Evolutionary conservation across 53 echinoderm and acorn worm species (phyloP).

Genomic region (Actinopyga echinites): DNA sequence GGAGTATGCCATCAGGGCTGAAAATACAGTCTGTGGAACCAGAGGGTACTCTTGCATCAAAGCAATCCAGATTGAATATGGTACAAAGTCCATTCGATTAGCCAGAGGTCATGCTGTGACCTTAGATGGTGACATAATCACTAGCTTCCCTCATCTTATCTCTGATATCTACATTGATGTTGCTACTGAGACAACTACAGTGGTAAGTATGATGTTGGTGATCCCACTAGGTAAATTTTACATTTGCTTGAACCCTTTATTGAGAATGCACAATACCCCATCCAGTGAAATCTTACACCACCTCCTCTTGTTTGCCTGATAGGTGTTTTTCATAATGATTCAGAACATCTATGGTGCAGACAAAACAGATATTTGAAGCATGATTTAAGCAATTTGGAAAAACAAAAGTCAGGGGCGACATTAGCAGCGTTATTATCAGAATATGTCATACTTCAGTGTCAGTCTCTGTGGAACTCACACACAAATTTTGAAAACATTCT

Average conservation of each 20-base stretch:
- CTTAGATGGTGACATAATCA: constrained; percentile 58
- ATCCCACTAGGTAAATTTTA: background rate
- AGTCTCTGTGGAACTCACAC: too few species aligned
- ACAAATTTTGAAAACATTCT: too few species aligned
- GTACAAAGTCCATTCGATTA: constrained; percentile 50
- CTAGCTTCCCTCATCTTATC: constrained; percentile 50
- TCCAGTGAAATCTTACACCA: too few species aligned
- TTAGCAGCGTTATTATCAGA: too few species aligned
- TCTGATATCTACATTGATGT: constrained; percentile 66
- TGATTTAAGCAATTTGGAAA: too few species aligned
- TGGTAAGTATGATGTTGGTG: constrained; percentile 50
- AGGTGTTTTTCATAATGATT: too few species aligned
- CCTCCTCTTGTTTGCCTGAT: too few species aligned
- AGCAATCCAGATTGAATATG: constrained; percentile 59
- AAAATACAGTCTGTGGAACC: constrained; percentile 57
- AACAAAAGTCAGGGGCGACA: too few species aligned
- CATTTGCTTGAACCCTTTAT: background rate
- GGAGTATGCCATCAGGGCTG: constrained; percentile 45
- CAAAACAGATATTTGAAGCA: too few species aligned
- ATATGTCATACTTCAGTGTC: too few species aligned
- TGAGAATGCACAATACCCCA: too few species aligned
- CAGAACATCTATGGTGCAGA: too few species aligned
- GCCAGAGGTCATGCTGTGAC: constrained; percentile 52
- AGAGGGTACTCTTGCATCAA: constrained; percentile 72
- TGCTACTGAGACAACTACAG: constrained; percentile 56